A percentile compares a stretch with the other conserved stretches of the same genome.
Conservation (phyloP, 1,140 invertebrate species). For the Drosophila saltans region DNA sequence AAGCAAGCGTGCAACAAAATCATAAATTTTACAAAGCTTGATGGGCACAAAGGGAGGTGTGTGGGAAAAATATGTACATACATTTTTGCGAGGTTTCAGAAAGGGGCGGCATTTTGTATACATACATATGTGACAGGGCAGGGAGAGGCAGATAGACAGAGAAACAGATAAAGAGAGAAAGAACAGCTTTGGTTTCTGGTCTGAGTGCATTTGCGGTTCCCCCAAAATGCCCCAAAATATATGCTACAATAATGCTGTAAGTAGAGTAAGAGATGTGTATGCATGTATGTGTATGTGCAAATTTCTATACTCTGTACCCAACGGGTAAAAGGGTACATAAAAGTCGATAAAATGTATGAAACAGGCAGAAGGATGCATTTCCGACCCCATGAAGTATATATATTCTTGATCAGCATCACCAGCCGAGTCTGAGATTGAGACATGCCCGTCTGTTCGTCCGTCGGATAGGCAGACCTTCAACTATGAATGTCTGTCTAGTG, state of each 20-base stretch:
- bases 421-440: too few species aligned
- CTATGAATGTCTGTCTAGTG: too few species aligned
- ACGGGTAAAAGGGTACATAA: too few species aligned
- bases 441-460: too few species aligned
- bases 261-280: conserved; percentile 25
- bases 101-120: conserved; percentile 52
- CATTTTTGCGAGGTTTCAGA: conserved; percentile 35
- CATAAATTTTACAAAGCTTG: conserved; percentile 74
- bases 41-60: conserved; percentile 13
- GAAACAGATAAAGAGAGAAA: not conserved
- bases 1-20: conserved; percentile 82
- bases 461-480: too few species aligned
- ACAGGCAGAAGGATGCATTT: too few species aligned
- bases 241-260: conserved; percentile 67
- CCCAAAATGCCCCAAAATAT: conserved; percentile 56
- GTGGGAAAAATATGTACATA: conserved; percentile 1
- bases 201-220: conserved; percentile 69
- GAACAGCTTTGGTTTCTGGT: conserved; percentile 42
- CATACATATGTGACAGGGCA: conserved; percentile 23
- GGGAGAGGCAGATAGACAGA: not conserved
- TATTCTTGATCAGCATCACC: too few species aligned
- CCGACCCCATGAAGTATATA: too few species aligned
- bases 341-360: too few species aligned
- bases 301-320: conserved; percentile 4
- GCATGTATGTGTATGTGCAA: conserved; percentile 25